Base-by-base conservation (phyloP, 1,140 invertebrate genomes). In the Schmidtea mediterranea region DNA sequence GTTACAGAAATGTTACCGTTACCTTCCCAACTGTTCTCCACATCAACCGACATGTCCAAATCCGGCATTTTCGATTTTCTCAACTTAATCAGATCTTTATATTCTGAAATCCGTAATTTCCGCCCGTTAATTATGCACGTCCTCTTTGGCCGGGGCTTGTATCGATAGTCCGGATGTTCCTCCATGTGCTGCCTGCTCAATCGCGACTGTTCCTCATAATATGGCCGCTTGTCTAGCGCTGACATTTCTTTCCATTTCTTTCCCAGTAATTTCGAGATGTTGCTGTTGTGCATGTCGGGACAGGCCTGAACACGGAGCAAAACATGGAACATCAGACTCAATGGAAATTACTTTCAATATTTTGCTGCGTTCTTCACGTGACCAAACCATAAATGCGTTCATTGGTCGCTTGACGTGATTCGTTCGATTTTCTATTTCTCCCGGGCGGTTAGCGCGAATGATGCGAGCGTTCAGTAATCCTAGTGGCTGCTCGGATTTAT, bases 211-310 rank as follows among this genome's bases (percentile, higher is more conserved):
- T 97, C 90, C 62, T 97, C 90, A 65, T 97, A 97, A 61, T 82
- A 97, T 0, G 89, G 89, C 57, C 95, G 89, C 60, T 97, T 97
- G 59, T 97, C 87, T 1, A 80, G 74, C 60, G 95, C 95, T 0
- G 82, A 79, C 90, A 97, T 97, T 1, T 77, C 74, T 64, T 95
- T 95, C 89, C 89, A 97, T 55, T 82, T 73, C 1, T 84, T 80
- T 38, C 87, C 90, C 49, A 97, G 71, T 54, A 97, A 97, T 73
- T 98, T 98, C 32, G 84, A 92, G 69, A 98, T 98, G 70, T 95
- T 95, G 0, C 86, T 94, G 63, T 97, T 98, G 68, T 98, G 90
- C 90, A 98, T 98, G 60, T 98, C 90, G 0, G 90, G 90, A 65
- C 86, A 97, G 0, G 84, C 84, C 62, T 97, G 95, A n/a, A n/a